Percentiles rank a stretch among this genome's conserved stretches.
Conservation (phyloP, 2,888 invertebrate genomes). For the Geophilus truncorum region DNA sequence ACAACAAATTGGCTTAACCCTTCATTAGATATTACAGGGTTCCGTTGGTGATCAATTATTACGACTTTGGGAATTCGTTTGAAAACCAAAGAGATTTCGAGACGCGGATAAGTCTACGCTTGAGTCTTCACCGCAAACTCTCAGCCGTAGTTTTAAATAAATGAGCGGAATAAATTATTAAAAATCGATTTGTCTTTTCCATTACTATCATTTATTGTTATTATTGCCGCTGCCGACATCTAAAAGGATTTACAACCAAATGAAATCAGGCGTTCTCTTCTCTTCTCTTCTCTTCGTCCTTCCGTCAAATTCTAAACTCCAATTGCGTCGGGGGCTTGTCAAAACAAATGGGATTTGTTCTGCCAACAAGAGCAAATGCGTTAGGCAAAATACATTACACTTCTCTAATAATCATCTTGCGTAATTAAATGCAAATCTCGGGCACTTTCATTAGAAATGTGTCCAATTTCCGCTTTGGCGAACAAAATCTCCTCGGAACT, state of each 20-base stretch:
- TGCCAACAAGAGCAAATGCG: constrained; percentile 15
- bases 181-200: neutral
- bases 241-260: neutral
- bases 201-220: no score
- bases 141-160: neutral
- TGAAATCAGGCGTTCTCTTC: neutral
- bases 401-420: constrained; percentile 24
- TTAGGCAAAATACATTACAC: constrained; percentile 22
- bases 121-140: neutral
- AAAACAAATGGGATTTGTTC: constrained; percentile 22
- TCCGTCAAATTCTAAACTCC: neutral
- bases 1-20: no score
- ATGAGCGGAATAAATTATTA: neutral
- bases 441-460: constrained; percentile 12
- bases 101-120: no score
- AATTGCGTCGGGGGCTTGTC: neutral
- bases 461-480: constrained; percentile 20
- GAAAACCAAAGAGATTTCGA: no score
- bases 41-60: no score
- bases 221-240: neutral
- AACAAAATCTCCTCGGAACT: neutral
- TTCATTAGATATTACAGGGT: no score
- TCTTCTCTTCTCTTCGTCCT: no score
- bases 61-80: no score
- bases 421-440: constrained; percentile 27